Conservation (phyloP, 2,888 invertebrate species). For the Spodoptera picta region DNA sequence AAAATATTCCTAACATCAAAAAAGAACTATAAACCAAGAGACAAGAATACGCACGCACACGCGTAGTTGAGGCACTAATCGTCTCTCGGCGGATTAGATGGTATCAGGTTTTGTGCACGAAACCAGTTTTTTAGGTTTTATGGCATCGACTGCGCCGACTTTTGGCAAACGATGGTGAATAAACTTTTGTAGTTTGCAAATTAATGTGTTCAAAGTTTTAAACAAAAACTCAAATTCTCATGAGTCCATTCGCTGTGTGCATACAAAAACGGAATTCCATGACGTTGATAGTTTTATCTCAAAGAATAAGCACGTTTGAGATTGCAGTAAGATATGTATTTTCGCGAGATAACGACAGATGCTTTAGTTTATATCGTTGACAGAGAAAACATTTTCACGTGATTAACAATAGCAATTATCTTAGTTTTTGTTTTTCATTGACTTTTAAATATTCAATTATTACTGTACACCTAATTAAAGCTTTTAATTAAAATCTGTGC, state of each 20-base stretch:
- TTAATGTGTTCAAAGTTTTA: not conserved
- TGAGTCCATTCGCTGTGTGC: conserved; percentile 4
- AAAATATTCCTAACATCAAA: too few relatives aligned
- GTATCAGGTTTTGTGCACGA: too few relatives aligned
- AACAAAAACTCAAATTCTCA: not conserved
- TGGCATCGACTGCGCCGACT: too few relatives aligned
- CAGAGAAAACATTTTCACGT: conserved; percentile 60
- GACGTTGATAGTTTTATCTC: conserved; percentile 32
- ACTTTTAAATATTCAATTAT: conserved; percentile 10
- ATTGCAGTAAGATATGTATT: conserved; percentile 40
- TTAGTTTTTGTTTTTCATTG: conserved; percentile 10
- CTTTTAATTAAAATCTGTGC: too few relatives aligned
- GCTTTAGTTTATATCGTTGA: conserved; percentile 39
- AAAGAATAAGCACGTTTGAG: conserved; percentile 27
- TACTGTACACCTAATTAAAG: not conserved
- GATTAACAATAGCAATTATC: conserved; percentile 33
- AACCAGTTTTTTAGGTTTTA: too few relatives aligned
- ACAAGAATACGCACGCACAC: too few relatives aligned
- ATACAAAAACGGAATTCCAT: conserved; percentile 30
- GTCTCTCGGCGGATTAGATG: too few relatives aligned
- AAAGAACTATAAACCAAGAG: too few relatives aligned
- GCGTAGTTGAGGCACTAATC: too few relatives aligned
- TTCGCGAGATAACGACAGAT: conserved; percentile 57
- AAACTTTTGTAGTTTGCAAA: too few relatives aligned
- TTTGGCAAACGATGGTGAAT: too few relatives aligned